These are phyloP conservation scores for Rhipidura dahli DNA, from an alignment of 2,113 vertebrate species.

Conservation along the genomic window DNA sequence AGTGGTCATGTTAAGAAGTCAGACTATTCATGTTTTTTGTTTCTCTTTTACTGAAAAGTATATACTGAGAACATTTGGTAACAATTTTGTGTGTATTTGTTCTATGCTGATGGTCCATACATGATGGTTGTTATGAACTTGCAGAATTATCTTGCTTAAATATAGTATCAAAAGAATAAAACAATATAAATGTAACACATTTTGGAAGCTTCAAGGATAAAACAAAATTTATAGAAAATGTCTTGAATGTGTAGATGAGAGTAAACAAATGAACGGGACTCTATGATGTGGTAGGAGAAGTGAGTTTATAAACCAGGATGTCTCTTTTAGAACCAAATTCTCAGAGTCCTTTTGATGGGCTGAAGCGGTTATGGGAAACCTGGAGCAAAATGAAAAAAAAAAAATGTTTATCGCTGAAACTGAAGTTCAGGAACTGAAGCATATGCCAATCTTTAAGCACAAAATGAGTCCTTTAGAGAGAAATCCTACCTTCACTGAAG, in stretches of 20 bases:
- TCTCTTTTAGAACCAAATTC: background rate
- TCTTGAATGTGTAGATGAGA: background rate
- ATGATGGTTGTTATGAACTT: background rate
- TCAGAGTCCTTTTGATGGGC: background rate
- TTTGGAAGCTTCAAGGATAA: background rate
- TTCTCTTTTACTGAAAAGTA: slow-evolving; percentile 24
- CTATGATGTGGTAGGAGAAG: background rate
- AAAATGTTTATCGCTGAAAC: background rate
- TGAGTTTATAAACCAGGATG: background rate
- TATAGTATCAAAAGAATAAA: slow-evolving; percentile 4
- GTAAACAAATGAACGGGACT: background rate
- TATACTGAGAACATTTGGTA: slow-evolving; percentile 48
- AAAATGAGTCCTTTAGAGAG: background rate
- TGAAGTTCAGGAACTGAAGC: background rate
- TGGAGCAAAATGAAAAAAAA: background rate
- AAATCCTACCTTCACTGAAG: background rate
- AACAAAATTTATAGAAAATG: background rate
- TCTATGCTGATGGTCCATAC: background rate
- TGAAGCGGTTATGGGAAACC: background rate
- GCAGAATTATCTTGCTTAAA: background rate
- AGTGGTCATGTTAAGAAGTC: slow-evolving; percentile 16
- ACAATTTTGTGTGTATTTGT: slow-evolving; percentile 30
- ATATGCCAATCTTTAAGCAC: background rate
- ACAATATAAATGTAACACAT: background rate
- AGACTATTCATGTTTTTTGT: background rate